Evolutionary conservation across 1,140 invertebrate species (phyloP), one percentile per base, ranked within the genome.

Genomic region (Ladona fulva): DNA sequence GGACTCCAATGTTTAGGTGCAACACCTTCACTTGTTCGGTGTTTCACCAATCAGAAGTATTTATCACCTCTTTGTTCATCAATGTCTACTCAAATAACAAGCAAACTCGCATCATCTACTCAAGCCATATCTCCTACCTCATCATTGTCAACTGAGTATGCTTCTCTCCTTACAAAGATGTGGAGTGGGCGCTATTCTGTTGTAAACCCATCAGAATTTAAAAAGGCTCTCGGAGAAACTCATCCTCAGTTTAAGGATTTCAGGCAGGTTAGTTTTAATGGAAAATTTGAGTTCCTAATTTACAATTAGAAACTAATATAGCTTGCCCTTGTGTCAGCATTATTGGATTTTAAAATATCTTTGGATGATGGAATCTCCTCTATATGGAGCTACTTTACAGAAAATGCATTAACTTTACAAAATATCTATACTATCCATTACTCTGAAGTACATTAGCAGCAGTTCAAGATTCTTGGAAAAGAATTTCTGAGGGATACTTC

Each of bases 201-300:
- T 66, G 84, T 91, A 5, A 86, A 87, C 80, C 89, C 90, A 19
- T 83, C 82, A 5, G 88, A 90, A 77, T 91, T 92, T 80, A 91
- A 91, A 81, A 86, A 88, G 76, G 87, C 87, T 0, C 85, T 92
- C 42, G 90, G 89, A 0, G 83, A 86, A 22, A 89, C 89, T 81
- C 89, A 90, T 83, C 86, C 88, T 11, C 91, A 92, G 82, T 92
- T 92, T 82, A 89, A 90, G 80, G 88, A 89, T 82, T 88, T 87
- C 77, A 82, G 88, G 82, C 89, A 89, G 84, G 88, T 89, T 83
- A 82, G 25, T 24, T 74, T 10, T 5, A 1, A 37, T 37, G 29
- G 3, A 37, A 37, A 37, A 37, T 37, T 37, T 37, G 1, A 37
- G 29, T 37, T 5, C 29, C 29, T 5, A 37, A 37, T 37, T n/a